Evolutionary conservation across 2,797 vertebrate genomes (phyloP).

Genomic region (Tachyglossus aculeatus): DNA sequence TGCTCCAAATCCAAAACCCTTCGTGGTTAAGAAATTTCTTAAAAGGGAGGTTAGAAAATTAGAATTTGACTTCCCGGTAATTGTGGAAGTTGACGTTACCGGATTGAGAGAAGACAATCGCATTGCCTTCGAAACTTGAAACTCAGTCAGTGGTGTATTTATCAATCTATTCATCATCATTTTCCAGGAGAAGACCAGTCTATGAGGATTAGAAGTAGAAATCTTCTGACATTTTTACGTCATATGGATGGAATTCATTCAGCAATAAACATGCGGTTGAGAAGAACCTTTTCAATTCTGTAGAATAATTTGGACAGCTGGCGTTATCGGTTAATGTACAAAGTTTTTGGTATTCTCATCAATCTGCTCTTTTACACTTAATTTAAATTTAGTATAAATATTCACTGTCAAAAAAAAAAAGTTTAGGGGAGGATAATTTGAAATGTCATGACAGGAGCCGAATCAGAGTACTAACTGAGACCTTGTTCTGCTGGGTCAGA

Average conservation of each 20-base stretch:
- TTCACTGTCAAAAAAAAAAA: slow-evolving; percentile 70
- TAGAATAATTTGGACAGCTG: slow-evolving; percentile 71
- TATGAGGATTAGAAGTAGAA: slow-evolving; percentile 72
- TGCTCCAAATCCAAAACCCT: no score
- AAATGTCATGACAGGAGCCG: slow-evolving; percentile 59
- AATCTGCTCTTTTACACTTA: slow-evolving; percentile 73
- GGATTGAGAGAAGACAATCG: slow-evolving; percentile 43
- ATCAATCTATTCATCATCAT: slow-evolving; percentile 70
- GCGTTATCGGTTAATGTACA: slow-evolving; percentile 72
- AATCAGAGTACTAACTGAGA: slow-evolving; percentile 59
- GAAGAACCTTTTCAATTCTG: slow-evolving; percentile 68
- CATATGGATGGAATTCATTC: slow-evolving; percentile 70
- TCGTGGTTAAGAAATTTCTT: slow-evolving; percentile 3
- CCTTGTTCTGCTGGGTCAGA: no score
- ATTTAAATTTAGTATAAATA: slow-evolving; percentile 73
- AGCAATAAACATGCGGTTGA: slow-evolving; percentile 70
- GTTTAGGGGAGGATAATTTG: slow-evolving; percentile 65
- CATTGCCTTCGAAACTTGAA: slow-evolving; percentile 65
- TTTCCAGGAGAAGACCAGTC: slow-evolving; percentile 69
- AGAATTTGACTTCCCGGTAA: slow-evolving; percentile 36
- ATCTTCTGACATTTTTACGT: slow-evolving; percentile 71
- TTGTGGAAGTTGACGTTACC: slow-evolving; percentile 49
- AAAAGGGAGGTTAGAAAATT: no score
- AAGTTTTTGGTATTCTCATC: slow-evolving; percentile 71
- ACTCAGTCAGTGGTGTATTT: slow-evolving; percentile 68